A percentile compares a stretch with the other conserved stretches of the same genome.
phyloP scores from a whole-genome alignment of 1,140 invertebrate genomes.

The Caenorhabditis briggsae region DNA sequence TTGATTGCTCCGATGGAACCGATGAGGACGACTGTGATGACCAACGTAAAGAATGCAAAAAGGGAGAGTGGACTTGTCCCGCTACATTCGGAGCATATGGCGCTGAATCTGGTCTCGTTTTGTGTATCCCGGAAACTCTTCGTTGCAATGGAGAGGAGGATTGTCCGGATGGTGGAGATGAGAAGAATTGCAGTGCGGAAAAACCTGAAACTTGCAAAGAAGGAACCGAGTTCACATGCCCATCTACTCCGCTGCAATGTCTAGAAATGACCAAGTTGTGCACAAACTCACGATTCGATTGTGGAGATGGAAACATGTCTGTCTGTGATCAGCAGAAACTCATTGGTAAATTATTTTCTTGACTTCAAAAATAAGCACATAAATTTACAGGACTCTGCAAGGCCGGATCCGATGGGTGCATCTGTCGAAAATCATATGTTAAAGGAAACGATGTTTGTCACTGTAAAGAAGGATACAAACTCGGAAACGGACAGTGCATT shows the following conservation, averaged over 20 bases:
- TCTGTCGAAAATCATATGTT: constrained; percentile 63
- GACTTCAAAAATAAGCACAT: constrained; percentile 54
- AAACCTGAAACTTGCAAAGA: constrained; percentile 62
- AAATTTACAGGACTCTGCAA: constrained; percentile 58
- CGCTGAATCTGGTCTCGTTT: constrained; percentile 60
- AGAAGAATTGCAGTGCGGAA: constrained; percentile 70
- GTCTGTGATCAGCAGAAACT: constrained; percentile 46
- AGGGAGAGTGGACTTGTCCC: constrained; percentile 3
- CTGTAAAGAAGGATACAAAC: constrained; percentile 63
- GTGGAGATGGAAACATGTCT: constrained; percentile 56
- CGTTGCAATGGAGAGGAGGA: constrained; percentile 71
- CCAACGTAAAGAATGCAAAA: not conserved
- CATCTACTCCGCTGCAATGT: constrained; percentile 67
- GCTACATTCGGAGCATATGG: constrained; percentile 61
- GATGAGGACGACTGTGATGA: constrained; percentile 73
- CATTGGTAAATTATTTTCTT: no score
- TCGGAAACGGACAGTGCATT: constrained; percentile 63
- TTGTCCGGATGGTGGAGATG: constrained; percentile 76
- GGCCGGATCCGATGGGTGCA: constrained; percentile 58
- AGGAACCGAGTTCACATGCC: constrained; percentile 71
- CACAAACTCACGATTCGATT: constrained; percentile 37
- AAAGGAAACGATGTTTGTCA: constrained; percentile 61
- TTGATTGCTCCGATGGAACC: constrained; percentile 72
- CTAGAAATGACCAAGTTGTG: constrained; percentile 70
- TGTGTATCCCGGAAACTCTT: constrained; percentile 61